Conservation (phyloP, 2,113 vertebrate genomes). For the Jacana jacana region DNA sequence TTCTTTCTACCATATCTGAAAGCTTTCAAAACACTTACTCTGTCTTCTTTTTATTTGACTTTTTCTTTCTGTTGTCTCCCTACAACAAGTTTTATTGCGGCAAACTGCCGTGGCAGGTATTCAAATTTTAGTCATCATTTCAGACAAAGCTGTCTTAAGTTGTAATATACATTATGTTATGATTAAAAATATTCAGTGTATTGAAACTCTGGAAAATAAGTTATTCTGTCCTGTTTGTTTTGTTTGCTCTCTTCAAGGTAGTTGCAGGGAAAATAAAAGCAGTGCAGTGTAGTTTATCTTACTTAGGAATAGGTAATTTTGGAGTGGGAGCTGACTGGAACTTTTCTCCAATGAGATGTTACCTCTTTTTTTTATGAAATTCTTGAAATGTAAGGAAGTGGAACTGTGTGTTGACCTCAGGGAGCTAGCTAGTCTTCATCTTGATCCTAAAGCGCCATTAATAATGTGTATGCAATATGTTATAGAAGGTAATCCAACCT, state of each 20-base stretch:
- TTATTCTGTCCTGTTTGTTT: not conserved
- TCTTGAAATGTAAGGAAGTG: not conserved
- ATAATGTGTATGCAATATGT: not conserved
- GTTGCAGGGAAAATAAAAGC: not conserved
- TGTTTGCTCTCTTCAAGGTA: not conserved
- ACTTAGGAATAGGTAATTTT: not conserved
- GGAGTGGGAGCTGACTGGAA: not conserved
- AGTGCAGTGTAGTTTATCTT: not conserved
- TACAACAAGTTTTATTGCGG: not conserved
- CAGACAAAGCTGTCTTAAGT: not conserved
- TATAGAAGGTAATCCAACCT: not conserved
- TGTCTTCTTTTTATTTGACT: not conserved
- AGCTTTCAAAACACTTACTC: not conserved
- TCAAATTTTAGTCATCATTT: not conserved
- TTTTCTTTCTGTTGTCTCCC: not conserved
- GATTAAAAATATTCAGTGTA: not conserved
- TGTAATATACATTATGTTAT: not conserved
- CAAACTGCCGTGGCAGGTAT: not conserved
- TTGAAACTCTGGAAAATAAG: not conserved
- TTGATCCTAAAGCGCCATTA: not conserved
- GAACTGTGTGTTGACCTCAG: not conserved
- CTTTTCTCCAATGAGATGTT: not conserved
- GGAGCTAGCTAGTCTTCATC: not conserved
- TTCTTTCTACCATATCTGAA: not conserved
- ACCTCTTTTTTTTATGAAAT: not conserved